Evolutionary conservation across 2,797 vertebrate genomes (phyloP).

Genomic region (Periophthalmus magnuspinnatus): DNA sequence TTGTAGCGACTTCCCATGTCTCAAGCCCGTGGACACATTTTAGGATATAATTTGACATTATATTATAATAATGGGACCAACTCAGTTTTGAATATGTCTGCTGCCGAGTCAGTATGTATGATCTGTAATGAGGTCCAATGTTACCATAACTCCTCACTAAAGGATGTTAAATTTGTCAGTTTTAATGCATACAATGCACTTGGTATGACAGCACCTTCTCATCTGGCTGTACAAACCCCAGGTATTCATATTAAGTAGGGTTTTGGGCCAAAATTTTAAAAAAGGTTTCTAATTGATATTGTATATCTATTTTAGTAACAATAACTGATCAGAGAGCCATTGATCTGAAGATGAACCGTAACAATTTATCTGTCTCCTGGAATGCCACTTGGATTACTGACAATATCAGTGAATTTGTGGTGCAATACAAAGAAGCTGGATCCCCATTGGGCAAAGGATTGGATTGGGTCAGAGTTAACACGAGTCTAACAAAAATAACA

Average conservation of each 20-base stretch:
- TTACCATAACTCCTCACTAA: slow-evolving; percentile 33
- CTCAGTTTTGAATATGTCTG: slow-evolving; percentile 32
- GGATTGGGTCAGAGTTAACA: slow-evolving; percentile 71
- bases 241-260: slow-evolving; percentile 40
- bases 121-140: slow-evolving; percentile 33
- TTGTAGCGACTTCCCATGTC: slow-evolving; percentile 59
- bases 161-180: slow-evolving; percentile 36
- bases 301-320: slow-evolving; percentile 39
- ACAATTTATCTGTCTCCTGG: slow-evolving; percentile 68
- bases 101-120: background rate
- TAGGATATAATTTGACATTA: slow-evolving; percentile 57
- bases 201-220: slow-evolving; percentile 47
- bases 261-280: no score
- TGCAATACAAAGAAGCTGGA: slow-evolving; percentile 66
- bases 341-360: slow-evolving; percentile 26
- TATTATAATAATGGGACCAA: slow-evolving; percentile 15
- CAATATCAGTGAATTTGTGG: slow-evolving; percentile 61
- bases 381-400: background rate
- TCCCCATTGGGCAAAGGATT: slow-evolving; percentile 34
- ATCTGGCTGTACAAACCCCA: slow-evolving; percentile 34
- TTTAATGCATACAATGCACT: slow-evolving; percentile 56
- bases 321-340: slow-evolving; percentile 14
- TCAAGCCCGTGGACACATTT: slow-evolving; percentile 60
- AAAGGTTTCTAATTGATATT: background rate
- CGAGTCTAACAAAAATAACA: slow-evolving; percentile 23